These are phyloP conservation scores for Andinoacara biseriatus DNA, from an alignment of 2,113 vertebrate species.

Conservation along the genomic window DNA sequence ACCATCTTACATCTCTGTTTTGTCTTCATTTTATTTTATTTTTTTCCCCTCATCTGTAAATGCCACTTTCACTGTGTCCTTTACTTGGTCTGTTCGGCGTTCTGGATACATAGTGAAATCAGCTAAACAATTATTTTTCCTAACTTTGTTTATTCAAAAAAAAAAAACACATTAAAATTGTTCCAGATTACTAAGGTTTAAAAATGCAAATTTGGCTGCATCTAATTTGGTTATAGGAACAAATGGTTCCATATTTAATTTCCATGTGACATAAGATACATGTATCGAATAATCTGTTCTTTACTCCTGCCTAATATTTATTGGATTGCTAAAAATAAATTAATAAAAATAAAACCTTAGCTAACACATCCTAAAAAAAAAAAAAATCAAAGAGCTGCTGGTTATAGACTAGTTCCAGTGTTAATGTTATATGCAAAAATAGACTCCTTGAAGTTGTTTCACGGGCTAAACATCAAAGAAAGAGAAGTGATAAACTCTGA, in stretches of 20 bases:
- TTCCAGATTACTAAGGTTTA: background rate
- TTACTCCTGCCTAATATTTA: background rate
- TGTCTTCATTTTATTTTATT: background rate
- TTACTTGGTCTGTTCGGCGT: background rate
- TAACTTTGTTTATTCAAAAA: background rate
- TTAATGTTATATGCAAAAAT: background rate
- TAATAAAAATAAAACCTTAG: background rate
- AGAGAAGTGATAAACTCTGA: background rate
- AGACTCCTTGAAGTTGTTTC: background rate
- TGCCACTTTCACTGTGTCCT: background rate
- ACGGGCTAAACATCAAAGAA: background rate
- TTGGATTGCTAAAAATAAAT: background rate
- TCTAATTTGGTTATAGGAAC: background rate
- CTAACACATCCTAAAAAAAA: background rate
- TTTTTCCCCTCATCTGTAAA: background rate
- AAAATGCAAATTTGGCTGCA: background rate
- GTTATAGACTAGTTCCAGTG: background rate
- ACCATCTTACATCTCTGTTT: background rate
- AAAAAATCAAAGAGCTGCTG: background rate
- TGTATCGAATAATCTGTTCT: background rate
- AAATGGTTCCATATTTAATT: background rate
- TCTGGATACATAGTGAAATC: background rate
- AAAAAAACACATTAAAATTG: background rate
- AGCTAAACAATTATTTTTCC: background rate
- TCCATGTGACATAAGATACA: background rate